Evolutionary conservation across 1,140 invertebrate genomes (phyloP), one percentile per base, ranked within the genome.

Genomic region (Bombus terrestris): DNA sequence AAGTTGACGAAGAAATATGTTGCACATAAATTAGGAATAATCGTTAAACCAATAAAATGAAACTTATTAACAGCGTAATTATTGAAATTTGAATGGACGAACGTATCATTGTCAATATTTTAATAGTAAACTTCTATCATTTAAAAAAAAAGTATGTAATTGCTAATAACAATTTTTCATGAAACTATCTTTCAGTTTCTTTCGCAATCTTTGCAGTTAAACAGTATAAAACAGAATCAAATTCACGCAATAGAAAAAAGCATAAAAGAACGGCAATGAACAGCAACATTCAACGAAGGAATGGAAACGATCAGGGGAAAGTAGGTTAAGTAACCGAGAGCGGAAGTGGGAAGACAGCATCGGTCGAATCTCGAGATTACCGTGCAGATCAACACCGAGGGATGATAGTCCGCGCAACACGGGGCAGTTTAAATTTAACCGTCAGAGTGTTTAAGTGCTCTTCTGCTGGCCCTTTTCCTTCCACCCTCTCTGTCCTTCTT

Each of bases 371-470:
- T 88, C 35, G 68, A 85, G 83, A 80, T 85, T 80, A 80, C 66
- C 73, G 79, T 77, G 35, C 47, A 87, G 88, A 92, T 91, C 86
- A 90, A 86, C 79, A 71, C 59, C 76, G 64, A 25, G 75, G 75
- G 73, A 86, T 83, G 86, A 89, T 86, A 84, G 89, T 57, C 69
- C 66, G 74, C 73, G 76, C 81, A 79, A 82, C 83, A 80, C 82
- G 71, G 72, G 82, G 68, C 89, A 90, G 90, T 90, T 92, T 91
- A 92, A 92, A 92, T 92, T 91, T 92, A 91, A 92, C 91, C 91
- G 89, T 92, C 90, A 88, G 87, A 89, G 79, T 87, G 91, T 81
- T 92, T 89, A 91, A 92, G 84, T 90, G 88, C 89, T 88, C 89
- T 87, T 85, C 74, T 74, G 74, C 43, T 83, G 69, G 84, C 85